Evolutionary conservation across 2,888 invertebrate genomes (phyloP), one percentile per base, ranked within the genome.

Genomic region (Stenoptilia bipunctidactyla): DNA sequence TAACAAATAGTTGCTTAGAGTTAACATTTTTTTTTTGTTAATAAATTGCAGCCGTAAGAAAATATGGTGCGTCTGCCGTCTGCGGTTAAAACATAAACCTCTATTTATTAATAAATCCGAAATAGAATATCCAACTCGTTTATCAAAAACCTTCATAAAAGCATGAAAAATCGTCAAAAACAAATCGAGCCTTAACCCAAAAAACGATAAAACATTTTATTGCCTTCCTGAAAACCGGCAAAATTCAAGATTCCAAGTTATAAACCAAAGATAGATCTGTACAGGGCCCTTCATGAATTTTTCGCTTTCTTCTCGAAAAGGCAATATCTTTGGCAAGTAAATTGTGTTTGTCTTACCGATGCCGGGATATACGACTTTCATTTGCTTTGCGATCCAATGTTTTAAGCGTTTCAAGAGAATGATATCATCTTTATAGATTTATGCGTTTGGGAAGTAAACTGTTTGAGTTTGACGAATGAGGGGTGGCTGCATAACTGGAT

Each of bases 211-310:
- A 71, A 65, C 56, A 56, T 61, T 69, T 70, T 68, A 73, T 69
- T 58, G 58, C 64, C 63, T 62, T 56, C 64, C 69, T 64, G 60
- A 69, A 71, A 70, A 70, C 66, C 63, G 55, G 61, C 70, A 63
- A 72, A 70, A 71, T 69, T 70, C 70, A 66, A 73, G 69, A 68
- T 69, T 69, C 61, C 54, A 61, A 61, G 62, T 59, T 67, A 63
- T 72, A 73, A 73, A 68, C 56, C 61, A 57, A 58, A 63, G n/a
- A n/a, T n/a, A 66, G 69, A 70, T 68, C 65, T 65, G 62, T 66
- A 61, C 30, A 30, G 6, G n/a, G 30, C 30, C 12, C 30, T 30
- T 30, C 30, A 30, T 30, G 30, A 30, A 30, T 30, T 30, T 30
- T 30, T 30, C 30, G 30, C 12, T 12, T 30, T 30, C 12, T 12